Evolutionary conservation across 2,113 vertebrate genomes (phyloP).

Genomic region (Okapia johnstoni): DNA sequence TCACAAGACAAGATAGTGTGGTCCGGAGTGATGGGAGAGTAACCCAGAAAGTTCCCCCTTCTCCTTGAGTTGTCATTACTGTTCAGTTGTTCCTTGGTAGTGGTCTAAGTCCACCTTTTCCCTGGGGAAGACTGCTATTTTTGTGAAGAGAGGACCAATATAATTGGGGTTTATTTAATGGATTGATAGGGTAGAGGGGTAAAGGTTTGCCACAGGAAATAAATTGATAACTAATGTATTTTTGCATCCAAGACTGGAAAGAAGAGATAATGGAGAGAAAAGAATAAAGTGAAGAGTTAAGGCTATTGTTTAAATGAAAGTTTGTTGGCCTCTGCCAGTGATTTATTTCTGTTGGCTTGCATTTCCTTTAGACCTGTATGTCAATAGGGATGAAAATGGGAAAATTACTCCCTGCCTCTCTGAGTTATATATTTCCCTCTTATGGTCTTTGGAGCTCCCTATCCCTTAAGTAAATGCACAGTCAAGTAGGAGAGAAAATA

Average conservation of each 20-base stretch:
- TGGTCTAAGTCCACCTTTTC: background rate
- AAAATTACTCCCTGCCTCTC: background rate
- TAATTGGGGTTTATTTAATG: conserved; percentile 36
- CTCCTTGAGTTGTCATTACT: background rate
- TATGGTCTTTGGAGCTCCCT: background rate
- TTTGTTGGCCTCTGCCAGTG: background rate
- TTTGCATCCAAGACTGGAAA: background rate
- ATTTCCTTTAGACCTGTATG: background rate
- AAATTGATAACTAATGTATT: conserved; percentile 4
- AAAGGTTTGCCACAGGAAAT: background rate
- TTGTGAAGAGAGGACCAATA: background rate
- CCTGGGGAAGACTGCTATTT: background rate
- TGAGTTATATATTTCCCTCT: background rate
- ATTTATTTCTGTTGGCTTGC: background rate
- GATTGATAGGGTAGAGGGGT: background rate
- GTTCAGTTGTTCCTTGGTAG: background rate
- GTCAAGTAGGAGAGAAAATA: background rate
- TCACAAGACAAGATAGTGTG: background rate
- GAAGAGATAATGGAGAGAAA: background rate
- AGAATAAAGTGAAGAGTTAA: background rate
- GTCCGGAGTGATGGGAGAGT: background rate
- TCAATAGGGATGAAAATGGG: background rate
- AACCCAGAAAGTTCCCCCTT: background rate
- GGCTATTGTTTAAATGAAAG: background rate
- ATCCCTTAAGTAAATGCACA: background rate